Evolutionary conservation across 2,888 invertebrate genomes (phyloP).

Genomic region (Miltochrista miniata): DNA sequence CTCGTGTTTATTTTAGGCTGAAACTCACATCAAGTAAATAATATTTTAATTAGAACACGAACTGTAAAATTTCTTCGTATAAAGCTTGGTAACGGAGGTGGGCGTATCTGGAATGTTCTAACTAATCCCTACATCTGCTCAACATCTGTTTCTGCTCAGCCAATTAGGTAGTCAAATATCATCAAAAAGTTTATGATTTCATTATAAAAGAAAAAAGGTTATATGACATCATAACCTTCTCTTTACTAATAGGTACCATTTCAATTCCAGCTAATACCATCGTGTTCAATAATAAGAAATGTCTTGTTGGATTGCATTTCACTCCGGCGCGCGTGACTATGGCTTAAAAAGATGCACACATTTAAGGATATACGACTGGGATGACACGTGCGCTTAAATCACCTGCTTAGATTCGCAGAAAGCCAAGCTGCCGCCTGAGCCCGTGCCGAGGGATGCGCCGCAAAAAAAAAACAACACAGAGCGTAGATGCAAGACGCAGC

Average conservation of each 20-base stretch:
- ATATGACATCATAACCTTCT: too few relatives aligned
- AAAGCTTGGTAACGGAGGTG: not conserved
- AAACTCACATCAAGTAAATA: constrained; percentile 16
- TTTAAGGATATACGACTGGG: constrained; percentile 12
- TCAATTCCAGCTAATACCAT: constrained; percentile 22
- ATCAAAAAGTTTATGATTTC: constrained; percentile 6
- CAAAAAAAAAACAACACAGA: constrained; percentile 39
- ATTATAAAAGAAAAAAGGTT: too few relatives aligned
- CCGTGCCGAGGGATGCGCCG: constrained; percentile 41
- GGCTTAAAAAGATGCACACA: constrained; percentile 7
- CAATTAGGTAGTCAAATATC: not conserved
- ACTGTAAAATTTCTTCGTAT: constrained; percentile 1
- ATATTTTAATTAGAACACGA: not conserved
- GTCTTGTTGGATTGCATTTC: constrained; percentile 30
- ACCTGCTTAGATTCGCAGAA: constrained; percentile 48
- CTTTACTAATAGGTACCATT: not conserved
- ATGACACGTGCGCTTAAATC: constrained; percentile 41
- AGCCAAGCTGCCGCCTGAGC: constrained; percentile 26
- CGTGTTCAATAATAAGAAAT: constrained; percentile 33
- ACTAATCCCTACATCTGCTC: constrained; percentile 9
- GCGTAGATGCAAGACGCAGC: constrained; percentile 37
- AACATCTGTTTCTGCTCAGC: constrained; percentile 6
- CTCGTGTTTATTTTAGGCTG: constrained; percentile 12
- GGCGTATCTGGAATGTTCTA: constrained; percentile 1
- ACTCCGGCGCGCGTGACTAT: constrained; percentile 1